Conservation (phyloP, 2,113 vertebrate species). For the Antennarius striatus region DNA sequence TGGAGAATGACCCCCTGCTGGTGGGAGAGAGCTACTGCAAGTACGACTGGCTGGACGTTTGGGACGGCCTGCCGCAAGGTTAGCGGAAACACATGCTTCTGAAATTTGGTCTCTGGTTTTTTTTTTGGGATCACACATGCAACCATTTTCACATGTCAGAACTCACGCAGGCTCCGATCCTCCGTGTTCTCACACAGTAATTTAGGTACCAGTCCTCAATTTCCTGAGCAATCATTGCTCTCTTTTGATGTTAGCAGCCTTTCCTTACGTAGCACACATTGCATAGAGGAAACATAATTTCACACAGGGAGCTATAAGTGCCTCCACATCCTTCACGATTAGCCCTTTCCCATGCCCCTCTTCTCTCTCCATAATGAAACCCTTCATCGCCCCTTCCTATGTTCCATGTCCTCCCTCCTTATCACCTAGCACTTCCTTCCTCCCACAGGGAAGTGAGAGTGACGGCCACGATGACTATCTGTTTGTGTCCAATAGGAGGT, state of each 20-base stretch:
- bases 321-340: conserved; percentile 41
- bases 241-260: conserved; percentile 61
- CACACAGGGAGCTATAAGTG: conserved; percentile 42
- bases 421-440: conserved; percentile 68
- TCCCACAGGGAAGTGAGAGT: conserved; percentile 56
- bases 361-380: conserved; percentile 49
- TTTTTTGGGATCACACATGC: neutral
- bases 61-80: conserved; percentile 97
- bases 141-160: conserved; percentile 1
- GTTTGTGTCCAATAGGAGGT: conserved; percentile 39
- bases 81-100: conserved; percentile 52
- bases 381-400: conserved; percentile 57
- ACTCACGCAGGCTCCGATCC: conserved; percentile 6
- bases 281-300: conserved; percentile 63
- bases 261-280: conserved; percentile 47
- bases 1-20: conserved; percentile 94
- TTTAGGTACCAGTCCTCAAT: conserved; percentile 44
- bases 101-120: neutral
- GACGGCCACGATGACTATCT: conserved; percentile 54
- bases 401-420: conserved; percentile 48
- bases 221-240: conserved; percentile 38
- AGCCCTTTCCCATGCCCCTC: conserved; percentile 63
- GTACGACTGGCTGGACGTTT: conserved; percentile 97
- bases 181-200: conserved; percentile 23
- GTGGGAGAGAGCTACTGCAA: conserved; percentile 95